Evolutionary conservation across 2,888 invertebrate genomes (phyloP).

Genomic region (Tipula confusa): DNA sequence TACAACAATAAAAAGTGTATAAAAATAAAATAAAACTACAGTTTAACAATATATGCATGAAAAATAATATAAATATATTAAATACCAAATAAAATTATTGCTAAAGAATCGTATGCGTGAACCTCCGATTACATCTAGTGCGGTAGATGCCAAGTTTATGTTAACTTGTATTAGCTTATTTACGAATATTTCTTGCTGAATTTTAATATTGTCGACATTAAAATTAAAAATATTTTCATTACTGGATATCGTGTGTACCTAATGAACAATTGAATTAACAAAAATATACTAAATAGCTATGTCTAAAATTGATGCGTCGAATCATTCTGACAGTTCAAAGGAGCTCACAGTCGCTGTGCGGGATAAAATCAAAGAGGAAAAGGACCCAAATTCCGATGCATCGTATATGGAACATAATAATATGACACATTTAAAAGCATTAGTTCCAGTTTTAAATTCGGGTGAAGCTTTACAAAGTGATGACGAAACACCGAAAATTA

Average conservation of each 20-base stretch:
- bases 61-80: not conserved
- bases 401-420: not conserved
- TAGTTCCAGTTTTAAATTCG: not conserved
- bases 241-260: not conserved
- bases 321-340: not conserved
- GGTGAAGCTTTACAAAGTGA: not conserved
- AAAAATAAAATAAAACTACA: not conserved
- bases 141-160: not conserved
- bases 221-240: not conserved
- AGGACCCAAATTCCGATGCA: not conserved
- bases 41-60: not conserved
- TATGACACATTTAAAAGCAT: not conserved
- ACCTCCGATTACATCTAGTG: not conserved
- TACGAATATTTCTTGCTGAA: not conserved
- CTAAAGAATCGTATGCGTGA: not conserved
- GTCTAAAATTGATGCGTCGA: not conserved
- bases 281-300: not conserved
- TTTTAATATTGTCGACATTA: not conserved
- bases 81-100: not conserved
- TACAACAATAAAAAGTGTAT: not conserved
- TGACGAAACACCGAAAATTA: slow-evolving; percentile 28
- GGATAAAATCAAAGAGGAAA: not conserved
- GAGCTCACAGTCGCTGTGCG: not conserved
- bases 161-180: not conserved
- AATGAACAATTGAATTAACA: not conserved